phyloP scores from a whole-genome alignment of 2,797 vertebrate genomes.

The Halcyon badia region DNA sequence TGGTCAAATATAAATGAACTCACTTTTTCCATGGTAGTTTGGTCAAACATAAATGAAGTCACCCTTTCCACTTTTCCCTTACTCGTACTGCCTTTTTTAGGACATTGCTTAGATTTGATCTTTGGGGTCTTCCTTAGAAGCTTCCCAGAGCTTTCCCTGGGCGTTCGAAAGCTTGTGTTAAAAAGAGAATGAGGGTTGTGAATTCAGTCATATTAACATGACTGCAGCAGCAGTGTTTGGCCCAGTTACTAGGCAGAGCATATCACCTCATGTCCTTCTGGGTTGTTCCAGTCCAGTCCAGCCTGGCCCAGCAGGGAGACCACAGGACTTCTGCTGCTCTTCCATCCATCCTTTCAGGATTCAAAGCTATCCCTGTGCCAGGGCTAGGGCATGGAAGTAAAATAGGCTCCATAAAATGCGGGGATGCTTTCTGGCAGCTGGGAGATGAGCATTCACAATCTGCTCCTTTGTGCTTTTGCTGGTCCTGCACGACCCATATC shows the following conservation, averaged over 20 bases:
- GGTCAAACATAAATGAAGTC: not conserved
- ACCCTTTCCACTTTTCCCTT: not conserved
- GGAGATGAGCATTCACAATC: not conserved
- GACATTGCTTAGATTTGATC: not conserved
- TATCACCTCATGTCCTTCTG: not conserved
- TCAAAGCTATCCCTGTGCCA: not conserved
- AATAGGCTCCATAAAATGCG: not conserved
- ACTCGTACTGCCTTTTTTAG: not conserved
- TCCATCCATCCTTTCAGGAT: not conserved
- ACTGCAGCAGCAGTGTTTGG: not conserved
- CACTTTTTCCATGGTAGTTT: not conserved
- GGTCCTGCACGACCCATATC: accelerated
- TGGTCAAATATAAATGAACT: not conserved
- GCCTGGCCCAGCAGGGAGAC: not conserved
- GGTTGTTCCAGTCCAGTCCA: not conserved
- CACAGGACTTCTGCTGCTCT: not conserved
- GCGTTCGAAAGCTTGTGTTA: not conserved
- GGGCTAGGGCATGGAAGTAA: not conserved
- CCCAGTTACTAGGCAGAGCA: not conserved
- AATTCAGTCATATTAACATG: not conserved
- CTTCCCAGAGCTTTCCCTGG: not conserved
- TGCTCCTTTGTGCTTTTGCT: not conserved
- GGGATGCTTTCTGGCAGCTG: not conserved
- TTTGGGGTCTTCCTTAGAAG: not conserved
- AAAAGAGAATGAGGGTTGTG: not conserved